Evolutionary conservation across 2,113 vertebrate genomes (phyloP).

Genomic region (Cyanoderma ruficeps): DNA sequence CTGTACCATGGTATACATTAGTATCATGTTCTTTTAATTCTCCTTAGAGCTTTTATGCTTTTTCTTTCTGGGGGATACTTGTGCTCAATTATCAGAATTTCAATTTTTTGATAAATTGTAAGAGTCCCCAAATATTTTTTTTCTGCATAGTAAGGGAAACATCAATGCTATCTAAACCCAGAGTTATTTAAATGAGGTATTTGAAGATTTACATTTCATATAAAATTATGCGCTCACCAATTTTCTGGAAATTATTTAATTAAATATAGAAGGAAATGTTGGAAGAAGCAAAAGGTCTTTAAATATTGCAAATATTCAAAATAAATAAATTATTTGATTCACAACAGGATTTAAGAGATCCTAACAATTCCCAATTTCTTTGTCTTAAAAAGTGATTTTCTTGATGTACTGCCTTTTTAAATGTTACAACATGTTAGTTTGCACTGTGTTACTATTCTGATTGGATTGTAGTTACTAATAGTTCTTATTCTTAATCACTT

Average conservation of each 20-base stretch:
- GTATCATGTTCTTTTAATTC: background rate
- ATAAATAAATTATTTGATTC: background rate
- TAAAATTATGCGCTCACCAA: background rate
- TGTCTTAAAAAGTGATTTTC: background rate
- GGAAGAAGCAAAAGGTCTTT: background rate
- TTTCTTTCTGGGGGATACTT: background rate
- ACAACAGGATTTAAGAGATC: background rate
- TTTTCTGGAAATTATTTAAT: background rate
- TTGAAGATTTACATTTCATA: background rate
- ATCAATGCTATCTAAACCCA: fast-evolving
- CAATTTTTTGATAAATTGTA: background rate
- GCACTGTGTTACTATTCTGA: background rate
- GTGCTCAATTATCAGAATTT: background rate
- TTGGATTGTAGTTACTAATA: background rate
- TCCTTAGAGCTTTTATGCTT: background rate
- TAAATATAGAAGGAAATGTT: background rate
- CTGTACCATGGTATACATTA: background rate
- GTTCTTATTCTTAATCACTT: background rate
- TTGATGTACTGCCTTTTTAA: background rate
- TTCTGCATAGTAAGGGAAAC: background rate
- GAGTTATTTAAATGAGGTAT: background rate
- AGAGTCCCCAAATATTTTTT: background rate
- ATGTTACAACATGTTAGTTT: background rate
- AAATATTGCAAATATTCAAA: background rate
- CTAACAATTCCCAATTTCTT: background rate